Base-by-base conservation (phyloP, 2,113 vertebrate genomes). In the Mystacornis crossleyi region DNA sequence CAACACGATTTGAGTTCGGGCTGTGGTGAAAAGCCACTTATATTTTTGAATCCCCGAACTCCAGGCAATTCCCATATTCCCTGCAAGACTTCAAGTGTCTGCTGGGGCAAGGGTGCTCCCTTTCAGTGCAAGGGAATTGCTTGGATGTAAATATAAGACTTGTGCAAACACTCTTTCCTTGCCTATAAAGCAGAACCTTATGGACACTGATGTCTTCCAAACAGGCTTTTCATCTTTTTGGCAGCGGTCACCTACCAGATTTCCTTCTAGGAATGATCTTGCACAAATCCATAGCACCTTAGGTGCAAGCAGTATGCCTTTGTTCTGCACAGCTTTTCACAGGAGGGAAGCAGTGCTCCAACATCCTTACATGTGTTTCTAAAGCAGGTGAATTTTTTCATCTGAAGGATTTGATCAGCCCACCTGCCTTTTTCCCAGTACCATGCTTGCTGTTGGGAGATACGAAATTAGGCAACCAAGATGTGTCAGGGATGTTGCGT, bases 241-340 rank as follows among this genome's bases (percentile, higher is more conserved):
- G 85, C 96, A 95, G 74, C 4, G 0, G 1, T 54, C 24, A 6
- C 38, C 75, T 78, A 66, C 55, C 89, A 96, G 86, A 93, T 95
- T 95, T 96, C 60, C 47, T 93, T 95, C 89, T 92, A 95, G 93
- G 89, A 96, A 93, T 5, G 43, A 43, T 90, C 58, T 81, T 54
- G 55, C 91, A 31, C 72, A 88, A 95, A 89, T 73, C 71, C 51
- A 9, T 65, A 67, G 58, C 71, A 61, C 10, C 43, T 88, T 75
- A 34, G 31, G 16, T 4, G 6, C 29, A 38, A 81, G 64, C 50
- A 53, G 4, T 45, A 40, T 66, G 54, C 50, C 38, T 87, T 91
- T 8, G 17, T 57, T 71, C 60, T 14, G 6, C 55, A 5, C 58
- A 90, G 67, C 62, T 92, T 83, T 95, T 92, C 58, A 58, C 28